Base-by-base conservation (phyloP, 2,888 invertebrate genomes). In the Galeopsomyia nigrocyanea region DNA sequence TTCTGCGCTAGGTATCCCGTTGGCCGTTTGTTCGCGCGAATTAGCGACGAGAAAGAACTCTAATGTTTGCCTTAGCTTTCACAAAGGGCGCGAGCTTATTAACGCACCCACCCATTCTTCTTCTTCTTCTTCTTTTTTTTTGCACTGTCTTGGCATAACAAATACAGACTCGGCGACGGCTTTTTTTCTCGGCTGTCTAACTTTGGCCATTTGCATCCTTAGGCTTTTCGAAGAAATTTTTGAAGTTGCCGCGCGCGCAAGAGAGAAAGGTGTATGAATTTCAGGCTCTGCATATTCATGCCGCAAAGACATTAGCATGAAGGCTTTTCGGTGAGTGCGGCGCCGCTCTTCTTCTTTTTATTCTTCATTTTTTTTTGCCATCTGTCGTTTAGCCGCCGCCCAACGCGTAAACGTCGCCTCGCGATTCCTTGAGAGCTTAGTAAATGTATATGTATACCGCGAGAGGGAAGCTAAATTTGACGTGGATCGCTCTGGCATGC, bases 191-290 rank as follows among this genome's bases (percentile, higher is more conserved):
- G 39, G 19, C 14, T 53, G 49, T 19, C 61, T 39, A 68, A 72
- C 68, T 71, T 68, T 61, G 1, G 39, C 61, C 62, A 71, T 74
- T 74, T 74, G 73, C 70, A 74, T 74, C 62, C 70, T 74, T 70
- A 74, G 69, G 39, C 13, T 39, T 39, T 39, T 39, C 19, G 22
- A 55, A n/a, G 22, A 49, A 56, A 64, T 39, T 39, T 13, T 39
- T n/a, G 58, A 51, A 31, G 19, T n/a, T 9, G 49, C 3, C 17
- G n/a, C n/a, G n/a, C n/a, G n/a, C n/a, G n/a, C n/a, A n/a, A n/a
- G n/a, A n/a, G 19, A 53, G 50, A 19, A 57, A 47, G 50, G 49
- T 56, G 17, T 66, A 71, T 71, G 71, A 71, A 71, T 71, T 66
- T 62, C 62, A 55, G 57, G 1, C 63, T 16, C 61, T 68, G 64